These are phyloP conservation scores for Ptycholaimellus sp. DNA, from an alignment of 2,888 invertebrate genomes.

Conservation along the genomic window DNA sequence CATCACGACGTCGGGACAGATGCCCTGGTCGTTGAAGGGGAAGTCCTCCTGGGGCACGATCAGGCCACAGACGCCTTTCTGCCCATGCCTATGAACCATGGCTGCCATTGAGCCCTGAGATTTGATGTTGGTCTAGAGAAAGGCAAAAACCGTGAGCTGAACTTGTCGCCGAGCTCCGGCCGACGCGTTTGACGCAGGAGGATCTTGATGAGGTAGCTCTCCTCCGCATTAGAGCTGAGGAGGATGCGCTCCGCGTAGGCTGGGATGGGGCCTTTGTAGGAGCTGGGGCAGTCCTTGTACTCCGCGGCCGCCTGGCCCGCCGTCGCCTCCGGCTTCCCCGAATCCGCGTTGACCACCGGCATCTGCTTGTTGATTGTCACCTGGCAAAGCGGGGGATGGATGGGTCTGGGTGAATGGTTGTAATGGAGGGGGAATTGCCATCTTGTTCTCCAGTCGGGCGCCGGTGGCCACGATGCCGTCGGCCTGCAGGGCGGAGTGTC, in stretches of 20 bases:
- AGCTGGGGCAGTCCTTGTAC: slow-evolving; percentile 20
- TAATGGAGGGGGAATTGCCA: too few species aligned
- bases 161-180: slow-evolving; percentile 94
- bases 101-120: too few species aligned
- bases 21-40: slow-evolving; percentile 83
- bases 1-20: slow-evolving; percentile 56
- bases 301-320: slow-evolving; percentile 9
- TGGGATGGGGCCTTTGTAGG: slow-evolving; percentile 28
- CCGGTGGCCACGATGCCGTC: slow-evolving; percentile 88
- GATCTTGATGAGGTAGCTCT: slow-evolving; percentile 72
- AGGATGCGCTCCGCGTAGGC: slow-evolving; percentile 57
- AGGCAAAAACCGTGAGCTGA: too few species aligned
- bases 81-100: slow-evolving; percentile 83
- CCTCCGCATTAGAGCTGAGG: slow-evolving; percentile 76
- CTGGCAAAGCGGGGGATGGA: too few species aligned
- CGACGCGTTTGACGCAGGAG: slow-evolving; percentile 61
- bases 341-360: slow-evolving; percentile 34
- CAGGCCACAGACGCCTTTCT: slow-evolving; percentile 66
- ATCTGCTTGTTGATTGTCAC: slow-evolving; percentile 79
- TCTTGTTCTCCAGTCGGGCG: slow-evolving; percentile 27
- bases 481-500: slow-evolving; percentile 49
- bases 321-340: slow-evolving; percentile 7
- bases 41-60: slow-evolving; percentile 93
- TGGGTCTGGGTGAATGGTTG: too few species aligned
- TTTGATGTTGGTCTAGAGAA: too few species aligned